Conservation (phyloP, 2,797 vertebrate species). For the Lates japonicus region DNA sequence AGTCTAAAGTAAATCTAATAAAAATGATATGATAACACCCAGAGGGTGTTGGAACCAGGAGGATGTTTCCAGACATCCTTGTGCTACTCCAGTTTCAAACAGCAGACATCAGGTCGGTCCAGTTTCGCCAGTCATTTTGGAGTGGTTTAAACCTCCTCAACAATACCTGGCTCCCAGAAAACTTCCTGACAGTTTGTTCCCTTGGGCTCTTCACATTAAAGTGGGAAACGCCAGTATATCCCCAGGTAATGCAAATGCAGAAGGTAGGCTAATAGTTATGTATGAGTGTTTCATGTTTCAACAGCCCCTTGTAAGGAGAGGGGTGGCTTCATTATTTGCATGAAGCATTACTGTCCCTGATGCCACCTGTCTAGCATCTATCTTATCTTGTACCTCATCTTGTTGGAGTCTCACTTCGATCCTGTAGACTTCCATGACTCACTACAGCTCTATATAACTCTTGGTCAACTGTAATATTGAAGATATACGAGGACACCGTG, state of each 20-base stretch:
- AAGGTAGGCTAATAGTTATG: constrained; percentile 11
- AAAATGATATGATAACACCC: constrained; percentile 1
- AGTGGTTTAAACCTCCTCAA: constrained; percentile 1
- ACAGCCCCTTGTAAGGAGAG: neutral
- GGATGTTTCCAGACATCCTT: constrained; percentile 8
- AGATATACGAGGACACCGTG: neutral
- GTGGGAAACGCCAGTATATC: constrained; percentile 51
- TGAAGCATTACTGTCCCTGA: constrained; percentile 14
- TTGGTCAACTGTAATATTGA: neutral
- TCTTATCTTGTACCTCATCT: constrained; percentile 32
- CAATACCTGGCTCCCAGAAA: neutral
- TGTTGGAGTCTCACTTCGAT: constrained; percentile 15
- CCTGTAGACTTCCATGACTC: neutral
- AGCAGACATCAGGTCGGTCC: constrained; percentile 51
- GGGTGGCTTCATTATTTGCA: constrained; percentile 12
- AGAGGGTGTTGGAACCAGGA: neutral
- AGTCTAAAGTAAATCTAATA: neutral
- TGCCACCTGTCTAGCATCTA: constrained; percentile 18
- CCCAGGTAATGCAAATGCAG: constrained; percentile 59
- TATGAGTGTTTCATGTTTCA: constrained; percentile 10
- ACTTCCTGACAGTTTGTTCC: constrained; percentile 54
- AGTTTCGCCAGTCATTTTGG: constrained; percentile 44
- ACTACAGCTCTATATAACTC: neutral
- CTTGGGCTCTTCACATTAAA: constrained; percentile 17
- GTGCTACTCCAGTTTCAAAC: neutral